Conservation (phyloP, 2,888 invertebrate species). For the Plagiodera versicolora region DNA sequence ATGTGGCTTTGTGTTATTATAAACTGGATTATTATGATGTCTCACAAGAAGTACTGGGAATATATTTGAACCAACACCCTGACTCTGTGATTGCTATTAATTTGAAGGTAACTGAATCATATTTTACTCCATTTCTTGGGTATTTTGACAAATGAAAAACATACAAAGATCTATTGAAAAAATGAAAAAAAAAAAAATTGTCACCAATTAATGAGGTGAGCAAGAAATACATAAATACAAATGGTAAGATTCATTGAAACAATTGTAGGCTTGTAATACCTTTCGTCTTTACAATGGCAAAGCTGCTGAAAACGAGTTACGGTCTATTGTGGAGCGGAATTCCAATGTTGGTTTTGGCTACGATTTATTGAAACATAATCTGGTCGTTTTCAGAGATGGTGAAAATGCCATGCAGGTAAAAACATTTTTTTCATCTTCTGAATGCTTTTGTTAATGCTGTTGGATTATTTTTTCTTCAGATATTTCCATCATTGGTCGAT, state of each 20-base stretch:
- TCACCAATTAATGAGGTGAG: no score
- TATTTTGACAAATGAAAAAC: no score
- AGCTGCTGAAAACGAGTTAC: constrained; percentile 89
- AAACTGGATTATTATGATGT: constrained; percentile 98
- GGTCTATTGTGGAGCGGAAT: constrained; percentile 75
- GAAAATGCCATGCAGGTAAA: constrained; percentile 88
- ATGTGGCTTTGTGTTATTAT: constrained; percentile 96
- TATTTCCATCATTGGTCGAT: constrained; percentile 87
- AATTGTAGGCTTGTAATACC: constrained; percentile 70
- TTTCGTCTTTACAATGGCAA: constrained; percentile 90
- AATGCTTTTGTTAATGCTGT: no score
- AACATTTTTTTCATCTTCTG: no score
- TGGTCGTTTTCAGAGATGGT: constrained; percentile 92
- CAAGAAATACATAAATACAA: background rate
- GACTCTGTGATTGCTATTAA: constrained; percentile 96
- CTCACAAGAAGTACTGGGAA: constrained; percentile 93
- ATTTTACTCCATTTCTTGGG: background rate
- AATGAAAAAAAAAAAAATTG: no score
- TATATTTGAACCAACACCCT: constrained; percentile 87
- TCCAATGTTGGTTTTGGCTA: constrained; percentile 77
- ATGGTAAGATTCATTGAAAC: background rate
- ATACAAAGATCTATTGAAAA: no score
- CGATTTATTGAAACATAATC: constrained; percentile 91
- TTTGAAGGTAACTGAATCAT: constrained; percentile 66
- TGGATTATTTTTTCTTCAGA: constrained; percentile 47